Percentiles rank a stretch among this genome's conserved stretches.
These are phyloP conservation scores for Papilio gigon DNA, from an alignment of 2,888 invertebrate species.

Conservation along the genomic window DNA sequence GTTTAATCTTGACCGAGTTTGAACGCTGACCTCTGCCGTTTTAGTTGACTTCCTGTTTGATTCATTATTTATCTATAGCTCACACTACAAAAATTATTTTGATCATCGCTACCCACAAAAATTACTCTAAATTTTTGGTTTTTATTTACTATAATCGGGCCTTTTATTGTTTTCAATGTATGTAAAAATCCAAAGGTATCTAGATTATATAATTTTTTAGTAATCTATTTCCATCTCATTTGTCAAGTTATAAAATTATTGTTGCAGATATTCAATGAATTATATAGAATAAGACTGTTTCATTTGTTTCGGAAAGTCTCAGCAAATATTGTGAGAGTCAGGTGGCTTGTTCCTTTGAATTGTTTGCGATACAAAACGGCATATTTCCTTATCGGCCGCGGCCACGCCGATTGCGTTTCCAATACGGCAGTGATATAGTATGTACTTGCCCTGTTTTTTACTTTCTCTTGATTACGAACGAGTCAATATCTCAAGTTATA, in stretches of 20 bases:
- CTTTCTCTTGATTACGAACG: neutral
- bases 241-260: neutral
- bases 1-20: conserved; percentile 31
- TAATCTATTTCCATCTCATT: too few species aligned
- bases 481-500: neutral
- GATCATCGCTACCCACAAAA: too few species aligned
- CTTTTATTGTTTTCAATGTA: too few species aligned
- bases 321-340: conserved; percentile 18
- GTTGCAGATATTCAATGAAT: neutral
- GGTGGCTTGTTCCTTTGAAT: conserved; percentile 26
- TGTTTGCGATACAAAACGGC: conserved; percentile 24
- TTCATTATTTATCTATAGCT: neutral
- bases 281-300: conserved; percentile 7
- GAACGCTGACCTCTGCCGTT: conserved; percentile 8
- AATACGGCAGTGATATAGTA: conserved; percentile 13
- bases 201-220: too few species aligned
- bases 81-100: neutral
- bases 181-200: too few species aligned
- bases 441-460: neutral
- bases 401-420: conserved; percentile 16
- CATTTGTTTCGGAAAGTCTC: conserved; percentile 25
- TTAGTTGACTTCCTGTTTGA: neutral
- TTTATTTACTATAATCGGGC: too few species aligned
- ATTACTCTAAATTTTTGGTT: too few species aligned
- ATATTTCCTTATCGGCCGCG: conserved; percentile 10